Evolutionary conservation across 2,888 invertebrate species (phyloP), one percentile per base, ranked within the genome.

Genomic region (Prostheceraeus crozeri): DNA sequence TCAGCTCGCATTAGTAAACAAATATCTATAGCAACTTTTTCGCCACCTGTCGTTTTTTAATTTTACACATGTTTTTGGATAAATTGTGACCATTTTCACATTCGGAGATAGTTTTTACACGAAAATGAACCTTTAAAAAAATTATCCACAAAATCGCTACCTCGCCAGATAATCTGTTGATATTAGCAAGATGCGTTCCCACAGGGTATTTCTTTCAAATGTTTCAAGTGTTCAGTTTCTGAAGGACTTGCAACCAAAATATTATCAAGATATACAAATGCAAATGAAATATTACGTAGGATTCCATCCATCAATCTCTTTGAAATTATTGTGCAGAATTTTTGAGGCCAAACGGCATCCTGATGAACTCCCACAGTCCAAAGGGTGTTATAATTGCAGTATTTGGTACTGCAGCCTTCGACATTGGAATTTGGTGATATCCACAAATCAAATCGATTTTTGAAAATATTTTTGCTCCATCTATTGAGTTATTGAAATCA

Each of bases 401-500:
- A 21, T 56, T 56, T 3, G 52, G 3, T 4, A 56, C 54, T n/a
- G 51, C 56, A 11, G 16, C 56, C 6, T 19, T 19, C 4, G 19
- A 16, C n/a, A 56, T 55, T 3, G 56, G 56, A 56, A 56, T 56
- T 16, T 56, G 56, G 54, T 56, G 35, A 27, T 54, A 51, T 4
- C 54, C 55, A 19, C 56, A 21, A n/a, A 56, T 54, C 3, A 56
- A 23, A 14, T 56, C 55, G n/a, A n/a, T n/a, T n/a, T n/a, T n/a
- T n/a, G n/a, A n/a, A n/a, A n/a, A n/a, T n/a, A n/a, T n/a, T n/a
- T n/a, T n/a, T n/a, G n/a, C n/a, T n/a, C n/a, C n/a, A n/a, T n/a
- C n/a, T n/a, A n/a, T n/a, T n/a, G n/a, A n/a, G n/a, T n/a, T n/a
- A n/a, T n/a, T n/a, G n/a, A n/a, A n/a, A n/a, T n/a, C n/a, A n/a